A percentile compares a stretch with the other conserved stretches of the same genome.
Evolutionary conservation across 1,140 invertebrate species (phyloP).

Genomic region (Leguminivora glycinivorella): DNA sequence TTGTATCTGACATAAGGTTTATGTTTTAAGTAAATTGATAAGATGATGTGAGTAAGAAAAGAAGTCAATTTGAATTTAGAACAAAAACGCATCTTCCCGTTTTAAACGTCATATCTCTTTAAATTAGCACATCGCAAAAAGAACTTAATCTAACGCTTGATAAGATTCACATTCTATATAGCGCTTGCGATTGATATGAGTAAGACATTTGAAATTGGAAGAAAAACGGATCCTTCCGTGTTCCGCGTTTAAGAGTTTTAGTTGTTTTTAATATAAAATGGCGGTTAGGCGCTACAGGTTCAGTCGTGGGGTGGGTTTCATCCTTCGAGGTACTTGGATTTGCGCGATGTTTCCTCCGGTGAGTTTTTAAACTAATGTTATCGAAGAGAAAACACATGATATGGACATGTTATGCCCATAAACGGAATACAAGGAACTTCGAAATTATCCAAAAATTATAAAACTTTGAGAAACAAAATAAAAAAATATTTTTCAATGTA

Average conservation of each 20-base stretch:
- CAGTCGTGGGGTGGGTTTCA: slow-evolving; percentile 13
- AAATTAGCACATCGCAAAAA: neutral
- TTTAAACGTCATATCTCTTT: neutral
- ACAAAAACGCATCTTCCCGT: slow-evolving; percentile 7
- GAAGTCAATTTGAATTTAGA: slow-evolving; percentile 9
- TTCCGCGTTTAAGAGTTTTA: neutral
- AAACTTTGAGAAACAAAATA: too few relatives aligned
- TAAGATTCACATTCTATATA: neutral
- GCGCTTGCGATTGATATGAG: neutral
- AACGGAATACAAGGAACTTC: too few relatives aligned
- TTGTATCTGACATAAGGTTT: neutral
- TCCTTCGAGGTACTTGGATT: slow-evolving; percentile 3
- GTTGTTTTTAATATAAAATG: slow-evolving; percentile 22
- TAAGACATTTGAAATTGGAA: slow-evolving; percentile 1
- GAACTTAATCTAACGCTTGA: neutral
- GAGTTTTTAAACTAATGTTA: neutral
- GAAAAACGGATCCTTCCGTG: slow-evolving; percentile 23
- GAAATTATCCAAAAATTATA: too few relatives aligned
- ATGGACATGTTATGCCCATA: too few relatives aligned
- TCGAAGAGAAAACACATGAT: neutral
- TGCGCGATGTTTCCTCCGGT: slow-evolving; percentile 1
- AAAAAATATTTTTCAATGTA: too few relatives aligned
- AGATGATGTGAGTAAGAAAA: neutral
- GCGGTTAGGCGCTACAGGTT: neutral
- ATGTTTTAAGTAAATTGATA: neutral